Conservation (phyloP, 2,888 invertebrate genomes). For the Hirtodrosophila cameraria region DNA sequence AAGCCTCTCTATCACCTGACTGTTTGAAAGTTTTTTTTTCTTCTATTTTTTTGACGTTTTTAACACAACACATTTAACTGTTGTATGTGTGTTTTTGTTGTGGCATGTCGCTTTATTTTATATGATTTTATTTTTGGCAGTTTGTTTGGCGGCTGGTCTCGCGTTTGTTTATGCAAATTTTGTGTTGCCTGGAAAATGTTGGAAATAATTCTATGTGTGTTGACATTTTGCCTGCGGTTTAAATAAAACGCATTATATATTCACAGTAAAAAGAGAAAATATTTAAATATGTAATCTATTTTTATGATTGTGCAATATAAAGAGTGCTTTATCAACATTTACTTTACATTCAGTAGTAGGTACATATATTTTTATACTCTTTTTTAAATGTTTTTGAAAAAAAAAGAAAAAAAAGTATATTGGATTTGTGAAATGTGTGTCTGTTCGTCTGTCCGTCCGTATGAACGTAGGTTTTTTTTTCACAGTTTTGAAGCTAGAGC, state of each 20-base stretch:
- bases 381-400: no score
- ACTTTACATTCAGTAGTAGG: no score
- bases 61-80: slow-evolving; percentile 34
- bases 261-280: not conserved
- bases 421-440: no score
- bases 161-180: slow-evolving; percentile 61
- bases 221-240: slow-evolving; percentile 1
- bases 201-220: slow-evolving; percentile 1
- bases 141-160: slow-evolving; percentile 45
- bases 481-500: no score
- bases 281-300: no score
- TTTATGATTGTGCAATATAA: no score
- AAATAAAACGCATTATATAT: not conserved
- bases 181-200: slow-evolving; percentile 5
- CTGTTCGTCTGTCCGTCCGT: no score
- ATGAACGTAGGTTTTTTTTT: no score
- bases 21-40: slow-evolving; percentile 13
- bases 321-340: no score
- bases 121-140: slow-evolving; percentile 68
- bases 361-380: no score
- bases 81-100: slow-evolving; percentile 24
- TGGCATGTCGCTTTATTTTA: slow-evolving; percentile 49
- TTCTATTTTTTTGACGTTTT: slow-evolving; percentile 37
- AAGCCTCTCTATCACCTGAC: slow-evolving; percentile 40
- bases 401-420: no score